Evolutionary conservation across 2,888 invertebrate genomes (phyloP).

Genomic region (Cataglyphis cursor): DNA sequence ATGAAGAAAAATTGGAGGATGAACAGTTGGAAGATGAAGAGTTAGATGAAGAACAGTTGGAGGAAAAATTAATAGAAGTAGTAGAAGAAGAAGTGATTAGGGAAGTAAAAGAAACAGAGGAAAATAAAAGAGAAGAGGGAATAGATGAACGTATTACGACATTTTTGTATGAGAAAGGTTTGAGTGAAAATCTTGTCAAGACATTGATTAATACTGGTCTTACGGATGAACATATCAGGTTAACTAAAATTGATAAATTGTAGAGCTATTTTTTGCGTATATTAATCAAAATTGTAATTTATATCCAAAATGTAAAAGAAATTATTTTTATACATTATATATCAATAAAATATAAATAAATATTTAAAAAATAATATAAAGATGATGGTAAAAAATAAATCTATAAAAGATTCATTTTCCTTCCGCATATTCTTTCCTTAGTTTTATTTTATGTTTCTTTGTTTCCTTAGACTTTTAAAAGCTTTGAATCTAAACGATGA

Average conservation of each 20-base stretch:
- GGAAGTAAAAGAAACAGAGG: neutral
- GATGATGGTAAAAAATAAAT: neutral
- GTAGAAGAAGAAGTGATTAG: neutral
- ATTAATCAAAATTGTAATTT: conserved; percentile 8
- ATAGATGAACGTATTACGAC: conserved; percentile 33
- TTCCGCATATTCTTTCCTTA: neutral
- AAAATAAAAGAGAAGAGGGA: neutral
- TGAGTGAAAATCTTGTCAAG: conserved; percentile 61
- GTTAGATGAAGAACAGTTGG: neutral
- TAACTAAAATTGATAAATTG: neutral
- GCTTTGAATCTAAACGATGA: conserved; percentile 45
- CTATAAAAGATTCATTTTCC: neutral
- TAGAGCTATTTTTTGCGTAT: neutral
- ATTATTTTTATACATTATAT: neutral
- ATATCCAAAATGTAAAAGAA: neutral
- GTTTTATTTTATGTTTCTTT: neutral
- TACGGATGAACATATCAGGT: conserved; percentile 70
- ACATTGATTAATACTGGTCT: conserved; percentile 61
- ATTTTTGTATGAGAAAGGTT: conserved; percentile 59
- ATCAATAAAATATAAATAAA: conserved; percentile 18
- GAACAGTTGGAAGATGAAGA: too few relatives aligned
- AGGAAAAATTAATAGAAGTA: neutral
- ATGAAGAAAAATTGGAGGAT: too few relatives aligned
- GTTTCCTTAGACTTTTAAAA: conserved; percentile 54
- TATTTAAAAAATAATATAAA: neutral